phyloP scores from a whole-genome alignment of 2,797 vertebrate species.

The Caiman crocodilus region DNA sequence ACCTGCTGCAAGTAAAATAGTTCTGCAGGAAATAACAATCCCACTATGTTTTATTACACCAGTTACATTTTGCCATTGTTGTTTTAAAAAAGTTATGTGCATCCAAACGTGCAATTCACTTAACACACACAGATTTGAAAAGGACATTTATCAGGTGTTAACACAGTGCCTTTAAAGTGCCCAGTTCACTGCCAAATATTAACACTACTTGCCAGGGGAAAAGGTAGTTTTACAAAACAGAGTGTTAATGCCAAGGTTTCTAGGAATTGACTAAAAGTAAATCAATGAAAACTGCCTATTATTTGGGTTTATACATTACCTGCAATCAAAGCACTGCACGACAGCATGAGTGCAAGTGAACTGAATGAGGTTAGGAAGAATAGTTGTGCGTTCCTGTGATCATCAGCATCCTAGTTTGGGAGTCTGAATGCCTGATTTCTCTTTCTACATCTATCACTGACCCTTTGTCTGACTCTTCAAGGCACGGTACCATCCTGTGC shows the following conservation, averaged over 20 bases:
- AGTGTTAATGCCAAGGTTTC: neutral
- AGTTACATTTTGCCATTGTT: neutral
- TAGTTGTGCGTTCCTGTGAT: neutral
- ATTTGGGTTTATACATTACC: rapidly evolving
- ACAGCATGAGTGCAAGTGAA: neutral
- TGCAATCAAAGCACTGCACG: neutral
- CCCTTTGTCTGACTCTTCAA: neutral
- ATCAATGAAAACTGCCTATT: neutral
- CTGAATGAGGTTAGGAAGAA: neutral
- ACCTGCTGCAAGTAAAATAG: neutral
- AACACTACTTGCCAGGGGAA: neutral
- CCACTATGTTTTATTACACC: neutral
- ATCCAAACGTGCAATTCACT: neutral
- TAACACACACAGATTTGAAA: neutral
- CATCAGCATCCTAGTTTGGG: neutral
- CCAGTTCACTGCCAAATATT: neutral
- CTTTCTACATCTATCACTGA: neutral
- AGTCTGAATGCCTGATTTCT: neutral
- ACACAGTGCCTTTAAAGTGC: neutral
- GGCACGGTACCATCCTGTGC: neutral
- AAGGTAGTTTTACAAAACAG: neutral
- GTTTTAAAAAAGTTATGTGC: neutral
- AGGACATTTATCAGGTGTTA: neutral
- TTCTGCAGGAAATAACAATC: neutral
- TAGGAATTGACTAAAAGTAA: neutral